Evolutionary conservation across 2,797 vertebrate genomes (phyloP).

Genomic region (Discoglossus pictus): DNA sequence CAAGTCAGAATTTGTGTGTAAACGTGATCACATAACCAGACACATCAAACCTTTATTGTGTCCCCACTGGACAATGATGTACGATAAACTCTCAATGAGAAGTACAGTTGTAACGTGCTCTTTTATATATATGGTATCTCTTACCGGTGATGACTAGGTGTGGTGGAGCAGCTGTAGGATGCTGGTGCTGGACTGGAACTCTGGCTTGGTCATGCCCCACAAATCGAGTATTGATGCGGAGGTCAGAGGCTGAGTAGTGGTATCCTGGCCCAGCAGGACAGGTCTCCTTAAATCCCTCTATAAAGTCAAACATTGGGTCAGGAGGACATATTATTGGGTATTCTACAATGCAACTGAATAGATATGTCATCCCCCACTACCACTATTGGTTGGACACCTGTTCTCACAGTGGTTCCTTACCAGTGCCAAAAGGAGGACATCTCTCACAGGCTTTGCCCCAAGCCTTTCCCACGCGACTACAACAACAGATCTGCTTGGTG

Average conservation of each 20-base stretch:
- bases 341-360: too few species aligned
- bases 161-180: slow-evolving; percentile 25
- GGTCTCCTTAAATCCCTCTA: slow-evolving; percentile 91
- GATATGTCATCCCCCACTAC: too few species aligned
- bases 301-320: slow-evolving; percentile 20
- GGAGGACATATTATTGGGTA: too few species aligned
- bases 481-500: slow-evolving; percentile 98
- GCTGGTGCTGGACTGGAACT: slow-evolving; percentile 57
- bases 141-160: slow-evolving; percentile 59
- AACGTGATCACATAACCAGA: too few species aligned
- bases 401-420: slow-evolving; percentile 62
- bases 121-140: too few species aligned
- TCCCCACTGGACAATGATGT: too few species aligned
- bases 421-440: slow-evolving; percentile 87
- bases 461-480: slow-evolving; percentile 93
- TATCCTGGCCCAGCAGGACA: slow-evolving; percentile 95
- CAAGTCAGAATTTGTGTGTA: too few species aligned
- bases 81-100: too few species aligned
- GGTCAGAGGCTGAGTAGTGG: slow-evolving; percentile 85
- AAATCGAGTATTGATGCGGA: slow-evolving; percentile 75
- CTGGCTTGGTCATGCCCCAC: slow-evolving; percentile 58
- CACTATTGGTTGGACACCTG: too few species aligned
- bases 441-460: slow-evolving; percentile 86
- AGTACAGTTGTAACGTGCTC: too few species aligned
- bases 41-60: too few species aligned